These are phyloP conservation scores for Archips crataeganus DNA, from an alignment of 2,888 invertebrate species.

Conservation along the genomic window DNA sequence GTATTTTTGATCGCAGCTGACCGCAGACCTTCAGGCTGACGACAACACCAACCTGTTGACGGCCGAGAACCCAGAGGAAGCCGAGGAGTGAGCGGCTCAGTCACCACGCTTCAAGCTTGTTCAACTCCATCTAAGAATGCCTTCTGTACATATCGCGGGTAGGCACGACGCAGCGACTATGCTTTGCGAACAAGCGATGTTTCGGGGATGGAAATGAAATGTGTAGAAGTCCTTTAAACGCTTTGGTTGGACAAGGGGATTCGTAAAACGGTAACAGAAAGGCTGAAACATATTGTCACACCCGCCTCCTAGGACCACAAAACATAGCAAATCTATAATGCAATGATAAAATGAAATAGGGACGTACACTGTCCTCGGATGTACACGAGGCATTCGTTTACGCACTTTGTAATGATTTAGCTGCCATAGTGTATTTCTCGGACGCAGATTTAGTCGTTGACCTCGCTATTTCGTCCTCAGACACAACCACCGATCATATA, in stretches of 20 bases:
- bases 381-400: slow-evolving; percentile 69
- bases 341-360: slow-evolving; percentile 45
- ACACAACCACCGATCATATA: slow-evolving; percentile 61
- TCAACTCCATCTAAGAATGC: slow-evolving; percentile 57
- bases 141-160: slow-evolving; percentile 57
- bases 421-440: slow-evolving; percentile 59
- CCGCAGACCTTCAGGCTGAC: slow-evolving; percentile 76
- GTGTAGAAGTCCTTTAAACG: slow-evolving; percentile 11
- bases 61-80: slow-evolving; percentile 79
- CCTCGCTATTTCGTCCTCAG: slow-evolving; percentile 53
- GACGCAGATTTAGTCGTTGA: slow-evolving; percentile 48
- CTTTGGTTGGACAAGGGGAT: slow-evolving; percentile 10
- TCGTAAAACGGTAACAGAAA: slow-evolving; percentile 27
- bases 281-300: slow-evolving; percentile 34
- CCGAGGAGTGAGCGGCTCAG: slow-evolving; percentile 68
- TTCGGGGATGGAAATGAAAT: slow-evolving; percentile 10
- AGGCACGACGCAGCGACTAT: neutral
- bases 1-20: slow-evolving; percentile 68
- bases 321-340: slow-evolving; percentile 19
- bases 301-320: slow-evolving; percentile 34
- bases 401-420: slow-evolving; percentile 69
- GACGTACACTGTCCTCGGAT: slow-evolving; percentile 53
- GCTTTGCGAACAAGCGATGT: slow-evolving; percentile 10
- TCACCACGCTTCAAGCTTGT: slow-evolving; percentile 62
- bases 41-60: slow-evolving; percentile 81